Base-by-base conservation (phyloP, 2,113 vertebrate species). In the Manacus vitellinus region DNA sequence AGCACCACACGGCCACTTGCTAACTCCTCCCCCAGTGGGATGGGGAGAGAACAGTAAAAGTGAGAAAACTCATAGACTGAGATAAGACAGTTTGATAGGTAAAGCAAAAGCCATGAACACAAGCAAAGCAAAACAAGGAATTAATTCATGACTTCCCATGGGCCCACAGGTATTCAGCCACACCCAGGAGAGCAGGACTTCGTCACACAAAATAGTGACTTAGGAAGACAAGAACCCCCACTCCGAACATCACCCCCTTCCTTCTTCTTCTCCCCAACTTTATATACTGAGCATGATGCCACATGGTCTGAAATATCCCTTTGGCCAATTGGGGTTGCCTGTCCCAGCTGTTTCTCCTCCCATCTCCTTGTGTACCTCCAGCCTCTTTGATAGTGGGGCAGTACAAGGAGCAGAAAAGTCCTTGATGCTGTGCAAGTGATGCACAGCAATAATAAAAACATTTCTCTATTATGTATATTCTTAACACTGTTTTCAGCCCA, bases 1-100 rank as follows among this genome's bases (percentile, higher is more conserved):
- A 56, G 16, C 11, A 52, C 17, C 31, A 43, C 0, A 0, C 2
- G 17, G 7, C 8, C 31, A 31, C 3, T 27, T 2, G 10, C 14
- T 43, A 7, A 22, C 19, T 89, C 44, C 44, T 47, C 21, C 11
- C 7, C 27, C 12, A 28, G 9, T 66, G 18, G 27, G 18, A 7
- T 6, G 8, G 15, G 37, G 35, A 35, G 35, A 35, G 15, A 52
- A 59, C 1, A 0, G 22, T 37, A 23, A 44, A 37, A 51, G 22
- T 33, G 14, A 44, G 37, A 51, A 58, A 58, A 66, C 22, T 44
- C 4, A 0, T 33, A 44, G 18, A 8, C 33, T 51, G 33, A 66
- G 14, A 39, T 58, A 51, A 44, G 44, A 33, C 14, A 33, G 12
- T 6, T 52, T 24, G 37, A 16, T 24, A 39, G 44, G 19, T 44